Base-by-base conservation (phyloP, 30 jellyfish, hydroid and myxozoan genomes). In the Kudoa iwatai region DNA sequence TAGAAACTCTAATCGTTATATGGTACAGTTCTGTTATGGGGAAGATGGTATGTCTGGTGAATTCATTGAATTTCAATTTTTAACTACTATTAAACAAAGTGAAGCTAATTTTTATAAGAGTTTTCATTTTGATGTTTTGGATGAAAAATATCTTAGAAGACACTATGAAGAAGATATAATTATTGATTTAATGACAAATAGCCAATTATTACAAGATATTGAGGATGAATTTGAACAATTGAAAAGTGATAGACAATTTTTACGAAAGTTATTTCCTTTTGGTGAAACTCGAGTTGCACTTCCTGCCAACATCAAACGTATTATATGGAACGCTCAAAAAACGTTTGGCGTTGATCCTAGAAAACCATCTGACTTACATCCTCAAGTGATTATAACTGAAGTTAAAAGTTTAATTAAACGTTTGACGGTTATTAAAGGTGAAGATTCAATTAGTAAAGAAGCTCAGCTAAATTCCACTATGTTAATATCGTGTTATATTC, bases 11-110 rank as follows among this genome's bases (percentile, higher is more conserved):
- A 71, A 71, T 47, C 87, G 87, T 36, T 51, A 62, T 24, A 62
- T 71, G 25, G 53, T 71, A 3, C 93, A 71, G 54, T 39, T 71
- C 50, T 52, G 82, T 43, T 71, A 71, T 33, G 93, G 93, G 0
- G 93, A 71, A 35, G 93, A 71, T 62, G 93, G 93, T 1, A 71
- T 71, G 93, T 79, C 87, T 35, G 93, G 85, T 0, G 93, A 71
- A 44, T 54, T 30, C 41, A 71, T 71, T 19, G 93, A 71, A 48
- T 53, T 56, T 31, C 93, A 71, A 49, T 49, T 59, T 25, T 44
- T 71, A 11, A 34, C 64, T 2, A 44, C 93, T 19, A 43, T 71
- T 41, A 54, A 61, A 35, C 87, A 83, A 14, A 53, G 82, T 28
- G 45, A 71, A 32, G 53, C 65, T 12, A 40, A 63, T 22, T 71